A percentile compares a stretch with the other conserved stretches of the same genome.
phyloP scores from a whole-genome alignment of 2,797 vertebrate species.

The Euthynnus affinis region DNA sequence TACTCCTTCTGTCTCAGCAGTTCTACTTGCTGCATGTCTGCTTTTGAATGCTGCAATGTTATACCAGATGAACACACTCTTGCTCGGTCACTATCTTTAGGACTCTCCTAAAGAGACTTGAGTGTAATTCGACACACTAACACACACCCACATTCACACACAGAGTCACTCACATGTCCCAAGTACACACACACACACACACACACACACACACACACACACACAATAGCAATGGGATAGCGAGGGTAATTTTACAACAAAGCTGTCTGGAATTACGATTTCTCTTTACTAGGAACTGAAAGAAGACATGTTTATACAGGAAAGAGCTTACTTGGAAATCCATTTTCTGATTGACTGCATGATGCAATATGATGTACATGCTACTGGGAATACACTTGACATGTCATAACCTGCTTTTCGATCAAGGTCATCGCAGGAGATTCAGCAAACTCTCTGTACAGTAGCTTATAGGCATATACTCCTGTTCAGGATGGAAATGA shows the following conservation, averaged over 20 bases:
- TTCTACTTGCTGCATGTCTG: constrained; percentile 20
- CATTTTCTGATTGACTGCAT: constrained; percentile 24
- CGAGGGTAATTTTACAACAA: constrained; percentile 70
- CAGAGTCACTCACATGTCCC: constrained; percentile 11
- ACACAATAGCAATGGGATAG: constrained; percentile 60
- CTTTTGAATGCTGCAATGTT: constrained; percentile 31
- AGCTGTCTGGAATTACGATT: constrained; percentile 78
- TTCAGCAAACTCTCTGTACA: neutral
- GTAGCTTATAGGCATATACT: too few species aligned
- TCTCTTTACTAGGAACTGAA: constrained; percentile 40
- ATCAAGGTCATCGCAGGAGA: constrained; percentile 54
- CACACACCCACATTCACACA: constrained; percentile 32
- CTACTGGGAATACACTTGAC: constrained; percentile 16
- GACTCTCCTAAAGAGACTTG: constrained; percentile 62
- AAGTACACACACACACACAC: constrained; percentile 15
- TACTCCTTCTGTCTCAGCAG: constrained; percentile 1
- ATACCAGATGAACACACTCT: constrained; percentile 38
- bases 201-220: constrained; percentile 23
- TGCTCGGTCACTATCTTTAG: constrained; percentile 75
- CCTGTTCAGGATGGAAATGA: constrained; percentile 4
- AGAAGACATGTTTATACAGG: constrained; percentile 25
- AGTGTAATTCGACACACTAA: constrained; percentile 71
- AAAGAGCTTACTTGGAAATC: constrained; percentile 22
- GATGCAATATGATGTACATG: constrained; percentile 42
- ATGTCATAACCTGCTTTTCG: constrained; percentile 12